Percentiles rank a stretch among this genome's conserved stretches.
Evolutionary conservation across 2,888 invertebrate species (phyloP).

Genomic region (Phragmatobia fuliginosa): DNA sequence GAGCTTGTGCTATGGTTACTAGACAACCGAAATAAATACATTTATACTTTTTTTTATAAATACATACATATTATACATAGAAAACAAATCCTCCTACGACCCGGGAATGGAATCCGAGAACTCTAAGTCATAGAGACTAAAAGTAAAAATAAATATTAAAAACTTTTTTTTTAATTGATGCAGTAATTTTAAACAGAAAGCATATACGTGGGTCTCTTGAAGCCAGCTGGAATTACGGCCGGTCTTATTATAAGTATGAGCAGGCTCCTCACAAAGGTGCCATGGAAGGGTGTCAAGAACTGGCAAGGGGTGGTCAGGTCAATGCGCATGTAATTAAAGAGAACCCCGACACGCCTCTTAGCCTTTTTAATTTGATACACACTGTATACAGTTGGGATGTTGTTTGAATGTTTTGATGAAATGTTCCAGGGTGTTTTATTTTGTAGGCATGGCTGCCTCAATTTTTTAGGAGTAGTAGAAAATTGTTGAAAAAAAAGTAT

Average conservation of each 20-base stretch:
- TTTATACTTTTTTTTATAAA: no score
- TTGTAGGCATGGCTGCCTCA: neutral
- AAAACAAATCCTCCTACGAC: no score
- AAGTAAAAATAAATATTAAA: neutral
- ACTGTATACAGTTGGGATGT: conserved; percentile 14
- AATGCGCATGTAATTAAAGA: conserved; percentile 51
- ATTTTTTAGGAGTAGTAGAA: no score
- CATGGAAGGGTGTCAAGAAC: conserved; percentile 50
- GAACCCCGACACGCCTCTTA: conserved; percentile 14
- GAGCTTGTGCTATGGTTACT: no score
- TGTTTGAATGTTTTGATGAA: conserved; percentile 12
- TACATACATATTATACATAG: no score
- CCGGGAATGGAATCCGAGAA: no score
- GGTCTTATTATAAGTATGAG: conserved; percentile 37
- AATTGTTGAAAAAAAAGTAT: no score
- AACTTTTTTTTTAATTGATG: neutral
- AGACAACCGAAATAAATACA: no score
- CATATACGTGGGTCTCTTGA: conserved; percentile 5
- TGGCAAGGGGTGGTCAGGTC: conserved; percentile 39
- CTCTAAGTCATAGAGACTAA: no score
- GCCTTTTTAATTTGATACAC: conserved; percentile 46
- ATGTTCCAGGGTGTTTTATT: neutral
- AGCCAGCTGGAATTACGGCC: conserved; percentile 27
- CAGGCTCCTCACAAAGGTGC: conserved; percentile 39
- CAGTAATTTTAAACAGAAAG: neutral